phyloP scores from a whole-genome alignment of 2,113 vertebrate genomes.

The Orcinus orca region DNA sequence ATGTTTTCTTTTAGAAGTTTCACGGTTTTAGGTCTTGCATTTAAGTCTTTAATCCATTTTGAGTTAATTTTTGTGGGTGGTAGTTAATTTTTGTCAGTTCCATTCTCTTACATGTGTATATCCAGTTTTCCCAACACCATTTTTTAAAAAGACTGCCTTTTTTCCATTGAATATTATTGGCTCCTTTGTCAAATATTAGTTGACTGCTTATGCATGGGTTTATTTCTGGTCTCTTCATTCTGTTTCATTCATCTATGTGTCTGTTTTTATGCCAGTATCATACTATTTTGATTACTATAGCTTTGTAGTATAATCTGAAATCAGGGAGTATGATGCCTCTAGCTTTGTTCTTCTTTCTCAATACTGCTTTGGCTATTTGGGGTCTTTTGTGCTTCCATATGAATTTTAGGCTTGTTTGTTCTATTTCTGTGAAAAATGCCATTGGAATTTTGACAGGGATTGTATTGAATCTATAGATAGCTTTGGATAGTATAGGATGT shows the following conservation, averaged over 20 bases:
- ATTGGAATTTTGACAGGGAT: neutral
- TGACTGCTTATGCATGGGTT: neutral
- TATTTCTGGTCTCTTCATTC: neutral
- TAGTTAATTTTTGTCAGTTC: neutral
- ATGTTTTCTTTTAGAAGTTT: neutral
- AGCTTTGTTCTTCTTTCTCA: neutral
- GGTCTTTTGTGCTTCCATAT: neutral
- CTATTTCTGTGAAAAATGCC: neutral
- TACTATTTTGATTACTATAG: neutral
- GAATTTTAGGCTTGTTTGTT: neutral
- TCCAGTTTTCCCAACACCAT: neutral
- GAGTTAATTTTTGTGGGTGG: neutral
- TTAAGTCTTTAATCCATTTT: neutral
- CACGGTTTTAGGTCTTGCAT: neutral
- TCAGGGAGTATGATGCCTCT: neutral
- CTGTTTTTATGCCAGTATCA: neutral
- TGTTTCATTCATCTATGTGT: neutral
- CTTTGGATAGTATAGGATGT: neutral
- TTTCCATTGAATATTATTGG: neutral
- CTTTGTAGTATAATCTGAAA: neutral
- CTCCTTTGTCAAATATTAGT: neutral
- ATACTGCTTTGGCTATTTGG: neutral
- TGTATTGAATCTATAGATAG: neutral
- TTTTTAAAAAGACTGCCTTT: neutral
- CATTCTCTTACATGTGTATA: neutral